Conservation (phyloP, 2,113 vertebrate species). For the Harpagus bidentatus region DNA sequence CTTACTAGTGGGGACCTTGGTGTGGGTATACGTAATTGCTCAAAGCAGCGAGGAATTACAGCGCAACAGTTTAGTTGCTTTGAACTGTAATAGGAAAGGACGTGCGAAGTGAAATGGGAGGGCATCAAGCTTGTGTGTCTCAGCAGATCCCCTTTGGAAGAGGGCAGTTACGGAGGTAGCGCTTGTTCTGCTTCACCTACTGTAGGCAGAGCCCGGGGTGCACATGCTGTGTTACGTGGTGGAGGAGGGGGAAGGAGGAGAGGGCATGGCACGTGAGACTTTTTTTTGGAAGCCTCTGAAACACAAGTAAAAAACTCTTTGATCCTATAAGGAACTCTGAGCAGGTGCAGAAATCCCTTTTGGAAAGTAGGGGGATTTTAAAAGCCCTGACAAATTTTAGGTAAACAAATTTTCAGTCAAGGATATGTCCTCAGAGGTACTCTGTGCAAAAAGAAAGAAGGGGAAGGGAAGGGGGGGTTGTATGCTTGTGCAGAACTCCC, state of each 20-base stretch:
- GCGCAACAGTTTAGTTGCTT: background rate
- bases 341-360: background rate
- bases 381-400: background rate
- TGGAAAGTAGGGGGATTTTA: background rate
- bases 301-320: background rate
- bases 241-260: background rate
- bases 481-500: background rate
- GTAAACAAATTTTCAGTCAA: background rate
- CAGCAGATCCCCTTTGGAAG: background rate
- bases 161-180: fast-evolving
- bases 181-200: background rate
- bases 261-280: background rate
- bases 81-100: background rate
- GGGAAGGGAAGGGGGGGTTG: background rate
- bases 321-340: background rate
- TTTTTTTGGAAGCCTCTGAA: background rate
- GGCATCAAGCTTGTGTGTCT: too few relatives aligned
- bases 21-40: background rate
- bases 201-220: background rate
- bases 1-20: background rate
- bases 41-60: background rate
- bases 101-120: background rate
- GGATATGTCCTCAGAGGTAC: background rate
- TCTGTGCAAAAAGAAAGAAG: background rate
- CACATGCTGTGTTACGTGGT: fast-evolving